Evolutionary conservation across 2,888 invertebrate species (phyloP).

Genomic region (Drosophila incognita): DNA sequence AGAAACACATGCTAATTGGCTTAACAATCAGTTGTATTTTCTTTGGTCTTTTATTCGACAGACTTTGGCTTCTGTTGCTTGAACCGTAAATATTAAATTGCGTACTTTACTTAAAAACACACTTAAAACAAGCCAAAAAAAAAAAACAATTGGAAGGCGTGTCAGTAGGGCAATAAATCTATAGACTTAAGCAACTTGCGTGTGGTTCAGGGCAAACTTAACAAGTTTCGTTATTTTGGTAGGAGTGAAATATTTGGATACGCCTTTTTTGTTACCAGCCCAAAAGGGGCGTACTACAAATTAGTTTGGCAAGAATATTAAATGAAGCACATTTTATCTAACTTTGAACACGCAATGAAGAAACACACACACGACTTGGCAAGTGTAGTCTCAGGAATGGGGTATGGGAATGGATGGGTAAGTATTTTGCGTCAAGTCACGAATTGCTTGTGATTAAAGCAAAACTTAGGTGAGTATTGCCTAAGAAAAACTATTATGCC

Average conservation of each 20-base stretch:
- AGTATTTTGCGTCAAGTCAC: not conserved
- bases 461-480: not conserved
- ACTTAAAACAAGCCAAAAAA: conserved; percentile 17
- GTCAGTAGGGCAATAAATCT: conserved; percentile 42
- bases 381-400: not conserved
- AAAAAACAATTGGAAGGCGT: conserved; percentile 27
- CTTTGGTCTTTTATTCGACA: conserved; percentile 10
- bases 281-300: conserved; percentile 2
- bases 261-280: conserved; percentile 3
- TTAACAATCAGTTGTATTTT: conserved; percentile 58
- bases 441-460: not conserved
- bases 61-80: conserved; percentile 50
- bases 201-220: conserved; percentile 20
- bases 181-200: conserved; percentile 16
- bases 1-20: conserved; percentile 70
- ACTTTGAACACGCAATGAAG: not conserved
- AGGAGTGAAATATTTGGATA: not conserved
- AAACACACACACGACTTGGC: not conserved
- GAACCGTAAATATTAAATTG: conserved; percentile 78
- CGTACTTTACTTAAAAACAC: conserved; percentile 34
- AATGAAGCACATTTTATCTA: conserved; percentile 18
- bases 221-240: not conserved
- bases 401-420: not conserved
- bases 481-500: not conserved
- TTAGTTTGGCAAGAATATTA: not conserved